Conservation (phyloP, 2,113 vertebrate genomes). For the Phyllopteryx taeniolatus region DNA sequence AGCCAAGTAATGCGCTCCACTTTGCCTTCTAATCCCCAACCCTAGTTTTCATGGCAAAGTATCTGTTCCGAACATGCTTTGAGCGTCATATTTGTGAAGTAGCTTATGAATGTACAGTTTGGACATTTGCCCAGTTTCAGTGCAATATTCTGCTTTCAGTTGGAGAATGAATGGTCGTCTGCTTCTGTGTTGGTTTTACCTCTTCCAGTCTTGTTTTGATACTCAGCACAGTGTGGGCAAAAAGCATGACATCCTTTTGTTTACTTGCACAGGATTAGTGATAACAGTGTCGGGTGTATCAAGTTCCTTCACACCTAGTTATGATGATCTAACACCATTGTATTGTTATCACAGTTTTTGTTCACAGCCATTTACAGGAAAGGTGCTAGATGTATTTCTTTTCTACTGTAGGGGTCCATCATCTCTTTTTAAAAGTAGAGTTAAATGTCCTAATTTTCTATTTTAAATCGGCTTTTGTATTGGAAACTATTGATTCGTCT, state of each 20-base stretch:
- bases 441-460: no score
- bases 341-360: neutral
- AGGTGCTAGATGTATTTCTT: neutral
- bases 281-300: neutral
- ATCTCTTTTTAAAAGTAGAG: no score
- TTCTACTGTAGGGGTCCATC: neutral
- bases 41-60: no score
- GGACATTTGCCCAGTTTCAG: no score
- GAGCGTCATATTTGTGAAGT: no score
- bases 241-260: conserved; percentile 12
- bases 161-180: no score
- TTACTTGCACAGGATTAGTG: conserved; percentile 1
- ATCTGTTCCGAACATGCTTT: no score
- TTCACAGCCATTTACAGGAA: neutral
- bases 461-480: neutral
- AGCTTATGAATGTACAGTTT: no score
- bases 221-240: neutral
- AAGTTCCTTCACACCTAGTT: conserved; percentile 13
- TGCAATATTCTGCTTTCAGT: no score
- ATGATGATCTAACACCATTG: neutral
- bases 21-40: no score
- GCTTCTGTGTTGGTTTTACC: neutral
- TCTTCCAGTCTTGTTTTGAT: neutral
- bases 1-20: no score
- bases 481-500: conserved; percentile 18